Conservation (phyloP, 2,113 vertebrate species). For the Ammodytes dubius region DNA sequence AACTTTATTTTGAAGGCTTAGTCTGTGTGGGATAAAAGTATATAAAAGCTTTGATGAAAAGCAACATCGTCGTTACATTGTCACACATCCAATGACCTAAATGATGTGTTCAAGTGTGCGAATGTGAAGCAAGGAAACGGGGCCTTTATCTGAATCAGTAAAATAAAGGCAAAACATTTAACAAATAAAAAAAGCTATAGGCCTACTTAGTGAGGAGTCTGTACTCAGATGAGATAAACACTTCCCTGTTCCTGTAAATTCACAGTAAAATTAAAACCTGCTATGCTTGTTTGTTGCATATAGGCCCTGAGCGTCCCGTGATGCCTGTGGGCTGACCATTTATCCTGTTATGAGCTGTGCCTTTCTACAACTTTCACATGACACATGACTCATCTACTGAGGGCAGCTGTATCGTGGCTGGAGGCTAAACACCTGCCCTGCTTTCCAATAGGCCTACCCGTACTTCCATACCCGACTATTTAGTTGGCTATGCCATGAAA, state of each 20-base stretch:
- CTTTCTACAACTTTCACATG: conserved; percentile 27
- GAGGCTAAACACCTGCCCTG: too few species aligned
- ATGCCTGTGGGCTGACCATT: conserved; percentile 19
- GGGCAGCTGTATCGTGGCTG: not conserved
- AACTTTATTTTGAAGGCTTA: too few species aligned
- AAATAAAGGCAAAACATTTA: not conserved
- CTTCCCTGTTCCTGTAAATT: not conserved
- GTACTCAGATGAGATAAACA: not conserved
- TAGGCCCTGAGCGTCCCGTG: not conserved
- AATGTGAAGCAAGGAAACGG: not conserved
- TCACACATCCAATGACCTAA: not conserved
- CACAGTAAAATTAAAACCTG: conserved; percentile 7
- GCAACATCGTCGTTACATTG: too few species aligned
- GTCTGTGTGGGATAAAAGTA: too few species aligned
- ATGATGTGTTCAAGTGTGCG: too few species aligned
- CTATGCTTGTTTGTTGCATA: conserved; percentile 6
- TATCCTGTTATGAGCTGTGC: not conserved
- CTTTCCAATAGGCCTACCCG: too few species aligned
- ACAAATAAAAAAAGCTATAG: not conserved
- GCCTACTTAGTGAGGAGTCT: not conserved
- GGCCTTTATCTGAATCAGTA: not conserved
- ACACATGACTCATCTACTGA: conserved; percentile 15
- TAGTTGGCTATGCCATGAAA: too few species aligned
- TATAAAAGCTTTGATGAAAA: too few species aligned
- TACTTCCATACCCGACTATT: too few species aligned